These are phyloP conservation scores for Myiopsitta monachus DNA, from an alignment of 2,113 vertebrate genomes.

Conservation along the genomic window DNA sequence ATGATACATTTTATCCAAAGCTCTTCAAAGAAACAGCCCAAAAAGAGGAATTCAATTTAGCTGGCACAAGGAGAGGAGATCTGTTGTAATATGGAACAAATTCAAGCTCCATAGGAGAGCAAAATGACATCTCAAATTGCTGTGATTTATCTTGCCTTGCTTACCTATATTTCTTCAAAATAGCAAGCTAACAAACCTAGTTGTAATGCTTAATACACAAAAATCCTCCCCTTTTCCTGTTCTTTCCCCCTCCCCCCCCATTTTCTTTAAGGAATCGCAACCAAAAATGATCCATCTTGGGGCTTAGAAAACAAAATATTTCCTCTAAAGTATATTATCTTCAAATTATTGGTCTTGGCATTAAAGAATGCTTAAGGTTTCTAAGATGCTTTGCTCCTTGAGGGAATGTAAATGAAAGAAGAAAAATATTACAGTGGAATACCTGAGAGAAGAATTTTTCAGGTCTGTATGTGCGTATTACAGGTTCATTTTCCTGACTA, in stretches of 20 bases:
- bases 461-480: background rate
- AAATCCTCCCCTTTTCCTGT: constrained; percentile 14
- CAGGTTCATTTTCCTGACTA: background rate
- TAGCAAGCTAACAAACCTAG: constrained; percentile 53
- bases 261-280: constrained; percentile 19
- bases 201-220: constrained; percentile 38
- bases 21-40: constrained; percentile 51
- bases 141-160: constrained; percentile 66
- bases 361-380: background rate
- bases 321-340: background rate
- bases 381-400: background rate
- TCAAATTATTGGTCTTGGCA: constrained; percentile 33
- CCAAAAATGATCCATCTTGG: background rate
- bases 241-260: background rate
- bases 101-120: constrained; percentile 47
- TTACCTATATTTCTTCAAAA: constrained; percentile 69
- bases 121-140: constrained; percentile 58
- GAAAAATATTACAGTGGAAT: background rate
- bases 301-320: constrained; percentile 21
- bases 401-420: background rate
- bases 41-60: constrained; percentile 66
- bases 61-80: constrained; percentile 62
- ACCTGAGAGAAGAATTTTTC: background rate
- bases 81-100: constrained; percentile 68
- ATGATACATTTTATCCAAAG: constrained; percentile 50